Conservation (phyloP, 2,888 invertebrate genomes). For the Tachina fera region DNA sequence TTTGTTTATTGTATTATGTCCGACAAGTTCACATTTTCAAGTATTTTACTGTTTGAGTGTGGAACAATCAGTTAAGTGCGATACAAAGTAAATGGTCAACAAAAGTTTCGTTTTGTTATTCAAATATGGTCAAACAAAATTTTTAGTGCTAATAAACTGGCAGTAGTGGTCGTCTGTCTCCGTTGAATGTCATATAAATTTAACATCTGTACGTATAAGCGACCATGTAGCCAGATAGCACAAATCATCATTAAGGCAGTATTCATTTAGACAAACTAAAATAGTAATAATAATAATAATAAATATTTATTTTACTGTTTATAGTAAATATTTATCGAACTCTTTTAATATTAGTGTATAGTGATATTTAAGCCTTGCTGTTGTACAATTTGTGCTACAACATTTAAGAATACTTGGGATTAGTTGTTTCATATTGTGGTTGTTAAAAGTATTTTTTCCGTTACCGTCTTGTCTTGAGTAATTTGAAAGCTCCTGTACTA, state of each 20-base stretch:
- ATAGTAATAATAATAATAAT: not conserved
- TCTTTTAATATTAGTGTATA: too few species aligned
- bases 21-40: constrained; percentile 11
- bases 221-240: constrained; percentile 29
- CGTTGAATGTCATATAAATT: constrained; percentile 42
- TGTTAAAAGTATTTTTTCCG: too few species aligned
- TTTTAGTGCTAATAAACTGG: constrained; percentile 44
- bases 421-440: too few species aligned
- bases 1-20: constrained; percentile 12
- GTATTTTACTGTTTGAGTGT: constrained; percentile 42
- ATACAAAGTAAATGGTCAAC: constrained; percentile 16
- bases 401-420: too few species aligned
- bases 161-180: constrained; percentile 11
- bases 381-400: too few species aligned
- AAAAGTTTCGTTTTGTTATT: constrained; percentile 57
- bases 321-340: too few species aligned
- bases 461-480: too few species aligned
- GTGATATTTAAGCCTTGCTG: too few species aligned
- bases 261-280: not conserved
- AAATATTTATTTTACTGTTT: too few species aligned
- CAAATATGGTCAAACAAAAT: constrained; percentile 37
- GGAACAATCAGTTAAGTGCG: constrained; percentile 17
- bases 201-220: constrained; percentile 2
- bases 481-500: too few species aligned
- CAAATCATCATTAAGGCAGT: constrained; percentile 33